Percentiles rank a stretch among this genome's conserved stretches.
phyloP scores from a whole-genome alignment of 2,113 vertebrate genomes.

The Strigops habroptila region DNA sequence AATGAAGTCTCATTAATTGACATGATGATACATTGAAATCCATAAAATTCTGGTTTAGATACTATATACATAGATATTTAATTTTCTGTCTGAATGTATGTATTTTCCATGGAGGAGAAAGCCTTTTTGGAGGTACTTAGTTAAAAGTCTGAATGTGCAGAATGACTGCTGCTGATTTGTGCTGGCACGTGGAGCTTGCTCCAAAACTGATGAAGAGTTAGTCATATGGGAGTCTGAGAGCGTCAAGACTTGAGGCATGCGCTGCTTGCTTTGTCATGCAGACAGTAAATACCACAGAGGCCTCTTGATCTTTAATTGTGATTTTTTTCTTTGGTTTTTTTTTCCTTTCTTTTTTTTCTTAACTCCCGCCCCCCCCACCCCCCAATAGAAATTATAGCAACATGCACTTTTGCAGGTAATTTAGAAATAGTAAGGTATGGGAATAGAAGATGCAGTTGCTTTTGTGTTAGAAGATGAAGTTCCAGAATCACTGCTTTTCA shows the following conservation, averaged over 20 bases:
- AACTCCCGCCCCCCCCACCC: too few relatives aligned
- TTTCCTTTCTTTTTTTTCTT: neutral
- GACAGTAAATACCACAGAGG: neutral
- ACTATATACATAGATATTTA: neutral
- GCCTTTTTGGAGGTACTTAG: neutral
- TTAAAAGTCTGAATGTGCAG: neutral
- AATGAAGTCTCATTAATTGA: neutral
- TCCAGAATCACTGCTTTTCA: neutral
- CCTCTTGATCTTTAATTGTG: neutral
- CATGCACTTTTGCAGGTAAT: neutral
- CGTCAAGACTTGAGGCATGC: neutral
- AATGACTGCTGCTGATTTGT: neutral
- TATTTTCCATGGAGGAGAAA: neutral
- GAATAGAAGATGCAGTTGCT: neutral
- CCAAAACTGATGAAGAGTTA: neutral
- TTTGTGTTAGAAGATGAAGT: neutral
- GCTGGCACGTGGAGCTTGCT: neutral
- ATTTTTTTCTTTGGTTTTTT: neutral
- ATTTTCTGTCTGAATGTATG: neutral
- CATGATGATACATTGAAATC: neutral
- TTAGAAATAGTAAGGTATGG: neutral
- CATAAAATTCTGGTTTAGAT: neutral
- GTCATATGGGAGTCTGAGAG: neutral
- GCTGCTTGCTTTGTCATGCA: fast-evolving
- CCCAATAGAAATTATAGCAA: neutral